Evolutionary conservation across 2,888 invertebrate genomes (phyloP), one percentile per base, ranked within the genome.

Genomic region (Craniophora ligustri): DNA sequence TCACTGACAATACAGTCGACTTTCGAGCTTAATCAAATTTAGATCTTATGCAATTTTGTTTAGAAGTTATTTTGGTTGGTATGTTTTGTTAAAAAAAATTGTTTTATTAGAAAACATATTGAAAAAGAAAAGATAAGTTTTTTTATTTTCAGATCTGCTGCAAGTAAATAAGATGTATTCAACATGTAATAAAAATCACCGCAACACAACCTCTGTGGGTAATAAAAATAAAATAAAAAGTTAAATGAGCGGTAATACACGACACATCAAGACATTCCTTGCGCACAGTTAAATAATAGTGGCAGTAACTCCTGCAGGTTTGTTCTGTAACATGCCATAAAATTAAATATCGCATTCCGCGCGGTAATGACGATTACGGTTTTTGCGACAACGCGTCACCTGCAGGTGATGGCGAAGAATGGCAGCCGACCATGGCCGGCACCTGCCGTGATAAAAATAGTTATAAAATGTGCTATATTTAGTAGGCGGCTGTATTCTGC

Each of bases 371-470:
- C 67, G 72, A 53, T 68, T 80, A 84, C 55, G 63, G 80, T 89
- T 90, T 89, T 90, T 91, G 83, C 73, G 57, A 70, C 56, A 75
- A 74, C 66, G 49, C n/a, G n/a, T n/a, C n/a, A n/a, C 66, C 62
- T 45, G 76, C 75, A 67, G 65, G 75, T 75, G 72, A 60, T 49
- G 40, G 10, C 67, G 76, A 67, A 55, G 47, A 55, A 49, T 55
- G 60, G 65, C 67, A 62, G 51, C 16, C 53, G 28, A 8, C 68
- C 62, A 66, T 66, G 63, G 71, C 66, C 51, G 42, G 60, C 84
- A 85, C 78, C 84, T 81, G 83, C 67, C 59, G 39, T 32, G 39
- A 41, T 65, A 64, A 63, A 66, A 63, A 67, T 77, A 67, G 62
- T 45, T 40, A 31, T 30, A 45, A 15, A 36, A 2, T 50, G 16